Evolutionary conservation across 1,140 invertebrate species (phyloP).

Genomic region (Chymomyza costata): DNA sequence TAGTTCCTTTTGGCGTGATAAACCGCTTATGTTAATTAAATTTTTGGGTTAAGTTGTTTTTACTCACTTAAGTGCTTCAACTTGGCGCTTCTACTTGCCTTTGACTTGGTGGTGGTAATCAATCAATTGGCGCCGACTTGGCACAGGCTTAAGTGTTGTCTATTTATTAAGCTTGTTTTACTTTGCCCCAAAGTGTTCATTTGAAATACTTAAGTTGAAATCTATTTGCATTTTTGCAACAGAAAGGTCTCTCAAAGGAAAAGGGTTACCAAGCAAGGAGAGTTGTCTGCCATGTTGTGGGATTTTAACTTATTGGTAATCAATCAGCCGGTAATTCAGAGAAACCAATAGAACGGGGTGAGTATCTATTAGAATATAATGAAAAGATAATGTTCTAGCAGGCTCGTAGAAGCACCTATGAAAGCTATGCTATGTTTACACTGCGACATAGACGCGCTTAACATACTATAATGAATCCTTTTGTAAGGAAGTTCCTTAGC

Average conservation of each 20-base stretch:
- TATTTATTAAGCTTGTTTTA: too few relatives aligned
- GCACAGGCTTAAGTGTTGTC: conserved; percentile 2
- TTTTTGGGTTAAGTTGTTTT: conserved; percentile 27
- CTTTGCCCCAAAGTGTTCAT: conserved; percentile 8
- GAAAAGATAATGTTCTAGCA: too few relatives aligned
- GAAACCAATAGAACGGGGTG: too few relatives aligned
- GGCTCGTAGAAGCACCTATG: too few relatives aligned
- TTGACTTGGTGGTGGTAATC: conserved; percentile 35
- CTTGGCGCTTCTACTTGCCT: not conserved
- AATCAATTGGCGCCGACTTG: conserved; percentile 32
- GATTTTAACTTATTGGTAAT: conserved; percentile 27
- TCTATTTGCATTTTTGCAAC: conserved; percentile 49
- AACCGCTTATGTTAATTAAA: conserved; percentile 71
- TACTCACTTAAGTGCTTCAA: conserved; percentile 15
- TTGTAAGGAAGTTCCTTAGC: too few relatives aligned
- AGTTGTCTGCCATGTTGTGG: too few relatives aligned
- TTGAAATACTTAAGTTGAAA: conserved; percentile 35
- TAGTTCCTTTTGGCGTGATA: conserved; percentile 12
- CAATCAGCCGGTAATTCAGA: too few relatives aligned
- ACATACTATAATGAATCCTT: too few relatives aligned
- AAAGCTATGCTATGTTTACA: too few relatives aligned
- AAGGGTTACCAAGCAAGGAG: not conserved
- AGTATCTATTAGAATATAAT: too few relatives aligned
- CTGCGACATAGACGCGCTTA: too few relatives aligned
- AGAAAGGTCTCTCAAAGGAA: not conserved